Percentiles rank a stretch among this genome's conserved stretches.
Evolutionary conservation across 2,888 invertebrate species (phyloP).

Genomic region (Orchestes rusci): DNA sequence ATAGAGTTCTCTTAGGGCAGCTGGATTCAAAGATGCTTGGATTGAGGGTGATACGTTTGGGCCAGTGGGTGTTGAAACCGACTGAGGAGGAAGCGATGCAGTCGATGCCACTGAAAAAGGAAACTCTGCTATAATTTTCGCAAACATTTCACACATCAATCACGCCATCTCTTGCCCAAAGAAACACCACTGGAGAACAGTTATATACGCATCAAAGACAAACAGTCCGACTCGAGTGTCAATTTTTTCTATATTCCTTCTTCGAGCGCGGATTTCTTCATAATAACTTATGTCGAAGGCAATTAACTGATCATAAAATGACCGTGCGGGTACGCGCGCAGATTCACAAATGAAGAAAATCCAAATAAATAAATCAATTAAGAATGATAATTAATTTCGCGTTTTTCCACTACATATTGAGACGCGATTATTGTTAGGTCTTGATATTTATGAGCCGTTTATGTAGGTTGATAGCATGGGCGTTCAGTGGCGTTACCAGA

Average conservation of each 20-base stretch:
- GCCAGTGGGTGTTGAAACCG: slow-evolving; percentile 44
- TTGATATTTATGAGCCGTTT: too few relatives aligned
- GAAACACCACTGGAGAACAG: too few relatives aligned
- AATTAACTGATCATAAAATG: slow-evolving; percentile 21
- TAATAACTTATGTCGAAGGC: slow-evolving; percentile 20
- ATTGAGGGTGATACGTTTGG: slow-evolving; percentile 40
- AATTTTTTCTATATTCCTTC: slow-evolving; percentile 15
- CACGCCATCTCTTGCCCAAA: too few relatives aligned
- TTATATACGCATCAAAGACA: too few relatives aligned
- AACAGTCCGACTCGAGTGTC: too few relatives aligned
- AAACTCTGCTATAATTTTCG: too few relatives aligned
- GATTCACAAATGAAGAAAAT: slow-evolving; percentile 11
- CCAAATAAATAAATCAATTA: slow-evolving; percentile 32
- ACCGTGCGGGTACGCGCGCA: slow-evolving; percentile 9
- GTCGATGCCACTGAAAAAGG: slow-evolving; percentile 30
- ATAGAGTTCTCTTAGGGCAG: slow-evolving; percentile 44
- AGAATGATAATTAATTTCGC: slow-evolving; percentile 34
- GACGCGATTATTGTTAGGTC: too few relatives aligned
- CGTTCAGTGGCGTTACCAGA: too few relatives aligned
- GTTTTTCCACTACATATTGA: slow-evolving; percentile 31
- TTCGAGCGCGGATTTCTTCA: slow-evolving; percentile 12
- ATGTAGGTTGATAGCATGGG: too few relatives aligned
- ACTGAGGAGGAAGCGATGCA: slow-evolving; percentile 32
- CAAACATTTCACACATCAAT: too few relatives aligned
- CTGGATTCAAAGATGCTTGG: slow-evolving; percentile 38